A percentile compares a stretch with the other conserved stretches of the same genome.
phyloP scores from a whole-genome alignment of 2,113 vertebrate species.

The Eretmodus cyanostictus region DNA sequence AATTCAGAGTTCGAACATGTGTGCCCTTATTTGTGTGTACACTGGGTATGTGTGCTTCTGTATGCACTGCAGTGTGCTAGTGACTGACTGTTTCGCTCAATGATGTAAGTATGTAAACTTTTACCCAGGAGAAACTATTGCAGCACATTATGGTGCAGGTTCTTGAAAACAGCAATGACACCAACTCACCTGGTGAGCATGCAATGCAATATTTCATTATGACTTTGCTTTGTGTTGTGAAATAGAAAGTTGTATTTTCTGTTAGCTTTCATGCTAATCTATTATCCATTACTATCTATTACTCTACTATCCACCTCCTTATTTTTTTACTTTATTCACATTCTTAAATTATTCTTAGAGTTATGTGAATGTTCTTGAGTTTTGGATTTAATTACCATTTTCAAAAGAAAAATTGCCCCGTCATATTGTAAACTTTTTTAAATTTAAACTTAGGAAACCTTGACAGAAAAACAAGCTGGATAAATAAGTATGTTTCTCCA shows the following conservation, averaged over 20 bases:
- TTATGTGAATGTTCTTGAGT: background rate
- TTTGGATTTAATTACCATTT: background rate
- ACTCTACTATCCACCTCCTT: background rate
- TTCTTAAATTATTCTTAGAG: background rate
- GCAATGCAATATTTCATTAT: background rate
- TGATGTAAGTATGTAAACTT: background rate
- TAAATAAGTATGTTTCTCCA: background rate
- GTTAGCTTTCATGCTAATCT: background rate
- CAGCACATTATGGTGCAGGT: background rate
- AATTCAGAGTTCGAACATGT: background rate
- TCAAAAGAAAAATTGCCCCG: background rate
- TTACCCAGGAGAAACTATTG: background rate
- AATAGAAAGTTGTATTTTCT: background rate
- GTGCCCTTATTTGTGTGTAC: background rate
- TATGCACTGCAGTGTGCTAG: background rate
- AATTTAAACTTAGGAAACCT: background rate
- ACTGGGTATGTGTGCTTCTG: background rate
- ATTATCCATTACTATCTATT: background rate
- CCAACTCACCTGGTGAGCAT: background rate
- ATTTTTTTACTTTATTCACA: background rate
- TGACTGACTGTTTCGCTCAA: background rate
- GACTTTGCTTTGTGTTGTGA: background rate
- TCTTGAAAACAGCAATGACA: background rate
- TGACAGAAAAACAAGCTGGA: background rate
- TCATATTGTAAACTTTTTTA: background rate